Percentiles rank a stretch among this genome's conserved stretches.
Conservation (phyloP, 1,140 invertebrate species). For the Druon quercuslanigerum region DNA sequence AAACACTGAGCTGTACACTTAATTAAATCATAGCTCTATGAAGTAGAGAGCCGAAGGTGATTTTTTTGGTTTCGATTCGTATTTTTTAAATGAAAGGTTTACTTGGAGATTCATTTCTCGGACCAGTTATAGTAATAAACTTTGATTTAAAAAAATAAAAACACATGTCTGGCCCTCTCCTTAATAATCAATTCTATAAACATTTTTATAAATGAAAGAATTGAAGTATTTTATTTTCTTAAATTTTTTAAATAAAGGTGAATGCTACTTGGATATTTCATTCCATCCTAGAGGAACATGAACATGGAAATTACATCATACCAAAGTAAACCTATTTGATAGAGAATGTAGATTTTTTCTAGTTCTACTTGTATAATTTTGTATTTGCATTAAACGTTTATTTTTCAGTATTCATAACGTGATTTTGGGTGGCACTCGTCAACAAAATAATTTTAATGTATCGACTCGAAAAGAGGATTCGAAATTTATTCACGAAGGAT, state of each 20-base stretch:
- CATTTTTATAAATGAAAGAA: no score
- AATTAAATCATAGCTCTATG: no score
- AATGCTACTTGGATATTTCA: conserved; percentile 80
- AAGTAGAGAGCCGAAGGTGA: no score
- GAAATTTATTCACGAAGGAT: conserved; percentile 80
- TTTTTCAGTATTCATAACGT: conserved; percentile 78
- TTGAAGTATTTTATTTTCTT: background rate
- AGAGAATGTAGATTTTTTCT: conserved; percentile 30
- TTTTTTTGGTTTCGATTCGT: no score
- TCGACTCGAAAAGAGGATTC: conserved; percentile 77
- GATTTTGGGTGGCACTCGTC: conserved; percentile 85
- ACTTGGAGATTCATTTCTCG: no score
- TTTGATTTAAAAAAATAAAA: no score
- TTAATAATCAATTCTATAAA: no score
- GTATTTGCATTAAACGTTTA: background rate
- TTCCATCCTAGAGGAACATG: conserved; percentile 75
- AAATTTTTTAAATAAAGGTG: conserved; percentile 67
- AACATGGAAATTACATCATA: conserved; percentile 82
- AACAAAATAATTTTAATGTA: conserved; percentile 80
- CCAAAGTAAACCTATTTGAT: conserved; percentile 78
- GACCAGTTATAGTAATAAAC: no score
- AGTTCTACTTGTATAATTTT: conserved; percentile 10
- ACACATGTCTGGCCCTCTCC: no score
- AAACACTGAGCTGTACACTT: no score
- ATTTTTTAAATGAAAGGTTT: no score